phyloP scores from a whole-genome alignment of 2,888 invertebrate species.

The Deroplatys truncata region DNA sequence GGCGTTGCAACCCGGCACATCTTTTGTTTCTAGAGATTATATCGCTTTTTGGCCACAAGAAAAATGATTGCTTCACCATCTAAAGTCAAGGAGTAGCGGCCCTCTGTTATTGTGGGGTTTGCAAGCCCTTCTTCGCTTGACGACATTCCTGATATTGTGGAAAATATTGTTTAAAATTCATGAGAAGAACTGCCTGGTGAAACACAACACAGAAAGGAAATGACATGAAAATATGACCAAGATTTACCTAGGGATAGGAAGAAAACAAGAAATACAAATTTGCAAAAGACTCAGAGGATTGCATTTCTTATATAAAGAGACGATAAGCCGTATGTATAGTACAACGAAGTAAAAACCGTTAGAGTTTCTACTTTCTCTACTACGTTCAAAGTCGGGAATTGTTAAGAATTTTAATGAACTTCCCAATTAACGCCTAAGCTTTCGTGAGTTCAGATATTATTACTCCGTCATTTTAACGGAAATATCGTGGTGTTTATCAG shows the following conservation, averaged over 20 bases:
- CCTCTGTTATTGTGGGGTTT: neutral
- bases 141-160: slow-evolving; percentile 1
- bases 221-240: slow-evolving; percentile 12
- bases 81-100: neutral
- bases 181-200: neutral
- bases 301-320: neutral
- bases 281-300: neutral
- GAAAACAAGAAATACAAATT: neutral
- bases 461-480: too few species aligned
- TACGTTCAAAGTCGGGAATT: too few species aligned
- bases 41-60: neutral
- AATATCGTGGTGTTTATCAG: too few species aligned
- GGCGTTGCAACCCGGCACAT: neutral
- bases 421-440: too few species aligned
- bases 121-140: neutral
- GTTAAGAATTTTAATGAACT: too few species aligned
- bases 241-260: slow-evolving; percentile 10
- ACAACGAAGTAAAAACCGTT: neutral
- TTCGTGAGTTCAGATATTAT: too few species aligned
- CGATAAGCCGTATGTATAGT: neutral
- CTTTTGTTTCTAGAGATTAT: neutral
- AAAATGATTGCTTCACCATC: neutral
- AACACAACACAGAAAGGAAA: neutral
- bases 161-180: slow-evolving; percentile 28
- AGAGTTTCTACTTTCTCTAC: neutral